phyloP scores from a whole-genome alignment of 2,888 invertebrate species.

The Agonum fuliginosum region DNA sequence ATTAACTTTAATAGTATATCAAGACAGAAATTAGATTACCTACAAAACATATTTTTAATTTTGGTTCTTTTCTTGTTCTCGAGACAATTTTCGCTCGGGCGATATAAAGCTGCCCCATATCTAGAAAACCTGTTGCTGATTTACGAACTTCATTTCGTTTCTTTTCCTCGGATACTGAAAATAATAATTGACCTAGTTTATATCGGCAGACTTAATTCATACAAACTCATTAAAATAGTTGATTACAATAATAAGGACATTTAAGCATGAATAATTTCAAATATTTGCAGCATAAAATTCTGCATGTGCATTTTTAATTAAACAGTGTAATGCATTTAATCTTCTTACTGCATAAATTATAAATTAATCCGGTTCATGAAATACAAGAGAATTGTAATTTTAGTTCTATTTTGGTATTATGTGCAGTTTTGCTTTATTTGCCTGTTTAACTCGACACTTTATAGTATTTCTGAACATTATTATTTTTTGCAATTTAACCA shows the following conservation, averaged over 20 bases:
- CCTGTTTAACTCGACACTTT: not conserved
- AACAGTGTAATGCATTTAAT: constrained; percentile 29
- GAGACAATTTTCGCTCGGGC: no score
- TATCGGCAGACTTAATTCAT: not conserved
- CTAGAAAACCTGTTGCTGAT: not conserved
- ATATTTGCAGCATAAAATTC: constrained; percentile 32
- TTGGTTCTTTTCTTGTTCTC: no score
- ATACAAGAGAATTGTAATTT: constrained; percentile 10
- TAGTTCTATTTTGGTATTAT: not conserved
- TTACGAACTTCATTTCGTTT: not conserved
- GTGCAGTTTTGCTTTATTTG: not conserved
- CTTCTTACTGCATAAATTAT: constrained; percentile 32
- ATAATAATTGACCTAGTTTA: not conserved
- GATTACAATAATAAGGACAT: not conserved
- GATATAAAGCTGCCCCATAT: no score
- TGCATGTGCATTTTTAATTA: constrained; percentile 27
- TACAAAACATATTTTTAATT: no score
- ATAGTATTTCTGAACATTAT: no score
- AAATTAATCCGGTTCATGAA: constrained; percentile 25
- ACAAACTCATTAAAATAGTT: not conserved
- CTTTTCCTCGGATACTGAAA: not conserved
- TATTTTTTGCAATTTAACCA: no score
- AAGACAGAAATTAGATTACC: no score
- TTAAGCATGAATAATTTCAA: not conserved
- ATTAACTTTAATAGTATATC: no score